Percentiles rank a stretch among this genome's conserved stretches.
phyloP scores from a whole-genome alignment of 2,888 invertebrate genomes.

The Macrostomum cliftonense region DNA sequence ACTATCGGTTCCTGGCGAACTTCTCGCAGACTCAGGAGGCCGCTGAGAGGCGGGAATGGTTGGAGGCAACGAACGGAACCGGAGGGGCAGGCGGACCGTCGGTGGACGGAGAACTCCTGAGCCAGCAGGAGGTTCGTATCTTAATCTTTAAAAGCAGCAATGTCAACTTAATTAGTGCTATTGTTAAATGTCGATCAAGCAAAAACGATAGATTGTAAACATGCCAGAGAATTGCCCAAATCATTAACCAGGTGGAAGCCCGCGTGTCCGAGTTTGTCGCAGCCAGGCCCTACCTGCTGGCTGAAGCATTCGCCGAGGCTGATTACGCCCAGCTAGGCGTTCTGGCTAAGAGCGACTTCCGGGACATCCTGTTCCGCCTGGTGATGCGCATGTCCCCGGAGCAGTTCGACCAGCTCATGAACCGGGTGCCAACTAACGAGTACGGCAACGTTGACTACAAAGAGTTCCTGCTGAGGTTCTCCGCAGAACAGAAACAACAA shows the following conservation, averaged over 20 bases:
- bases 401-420: conserved; percentile 24
- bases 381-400: conserved; percentile 23
- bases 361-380: conserved; percentile 19
- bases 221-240: no score
- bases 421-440: conserved; percentile 21
- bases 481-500: not conserved
- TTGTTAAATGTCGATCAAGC: no score
- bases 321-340: conserved; percentile 30
- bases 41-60: no score
- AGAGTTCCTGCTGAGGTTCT: conserved; percentile 18
- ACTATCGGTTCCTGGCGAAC: conserved; percentile 23
- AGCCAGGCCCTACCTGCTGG: conserved; percentile 19
- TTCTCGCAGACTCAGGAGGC: not conserved
- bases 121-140: no score
- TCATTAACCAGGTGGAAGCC: conserved; percentile 17
- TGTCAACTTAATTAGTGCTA: no score
- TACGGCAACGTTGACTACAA: conserved; percentile 28
- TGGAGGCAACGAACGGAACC: no score
- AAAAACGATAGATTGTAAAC: no score
- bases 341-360: conserved; percentile 19
- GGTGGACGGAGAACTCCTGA: no score
- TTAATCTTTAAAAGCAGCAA: no score
- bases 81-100: no score
- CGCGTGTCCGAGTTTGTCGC: conserved; percentile 23
- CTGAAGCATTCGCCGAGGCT: conserved; percentile 20